These are phyloP conservation scores for Plutomurus gul DNA, from an alignment of 1,140 invertebrate species.

Conservation along the genomic window DNA sequence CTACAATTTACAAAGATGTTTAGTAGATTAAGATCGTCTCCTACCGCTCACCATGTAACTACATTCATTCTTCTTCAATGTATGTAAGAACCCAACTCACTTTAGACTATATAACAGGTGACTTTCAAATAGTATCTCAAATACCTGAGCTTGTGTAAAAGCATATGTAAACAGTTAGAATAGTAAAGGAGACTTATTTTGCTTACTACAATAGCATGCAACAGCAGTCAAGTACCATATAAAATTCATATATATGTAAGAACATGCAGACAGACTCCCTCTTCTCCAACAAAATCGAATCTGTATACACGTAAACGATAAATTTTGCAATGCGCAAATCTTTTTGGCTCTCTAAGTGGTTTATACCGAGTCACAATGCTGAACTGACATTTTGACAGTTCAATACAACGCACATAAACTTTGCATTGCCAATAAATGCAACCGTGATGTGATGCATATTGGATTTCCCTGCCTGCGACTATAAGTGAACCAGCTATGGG, in stretches of 20 bases:
- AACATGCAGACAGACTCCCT: background rate
- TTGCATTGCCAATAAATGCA: no score
- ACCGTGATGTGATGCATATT: background rate
- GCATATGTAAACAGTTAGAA: background rate
- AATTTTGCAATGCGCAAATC: background rate
- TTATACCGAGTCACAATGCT: background rate
- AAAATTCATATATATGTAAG: background rate
- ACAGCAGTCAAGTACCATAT: background rate
- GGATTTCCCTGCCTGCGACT: background rate
- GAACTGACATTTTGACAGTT: background rate
- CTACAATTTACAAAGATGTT: background rate
- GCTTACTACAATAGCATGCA: background rate
- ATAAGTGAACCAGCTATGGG: background rate
- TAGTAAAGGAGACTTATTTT: background rate
- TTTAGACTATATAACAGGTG: background rate
- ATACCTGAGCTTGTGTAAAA: background rate
- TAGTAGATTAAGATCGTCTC: conserved; percentile 8
- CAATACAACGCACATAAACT: background rate
- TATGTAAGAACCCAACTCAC: no score
- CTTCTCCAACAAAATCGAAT: background rate
- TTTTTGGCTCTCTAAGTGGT: background rate
- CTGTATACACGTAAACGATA: background rate
- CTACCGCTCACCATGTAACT: background rate
- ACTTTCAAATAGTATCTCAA: background rate
- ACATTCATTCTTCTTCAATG: no score